Conservation (phyloP, 2,113 vertebrate genomes). For the Trogon surrucura region DNA sequence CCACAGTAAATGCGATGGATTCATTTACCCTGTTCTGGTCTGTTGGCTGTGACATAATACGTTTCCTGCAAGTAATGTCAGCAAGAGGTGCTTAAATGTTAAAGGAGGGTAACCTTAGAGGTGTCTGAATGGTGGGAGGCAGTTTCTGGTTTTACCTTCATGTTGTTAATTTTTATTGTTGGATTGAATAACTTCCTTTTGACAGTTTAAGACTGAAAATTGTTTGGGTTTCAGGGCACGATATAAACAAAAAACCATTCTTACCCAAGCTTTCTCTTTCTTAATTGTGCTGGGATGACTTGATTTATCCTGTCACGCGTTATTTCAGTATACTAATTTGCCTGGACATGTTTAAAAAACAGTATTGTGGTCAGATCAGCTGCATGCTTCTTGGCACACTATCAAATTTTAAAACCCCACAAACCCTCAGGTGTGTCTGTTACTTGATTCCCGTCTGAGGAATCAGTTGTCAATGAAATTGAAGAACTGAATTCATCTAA, state of each 20-base stretch:
- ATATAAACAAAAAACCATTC: background rate
- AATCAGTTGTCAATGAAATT: background rate
- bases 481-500: background rate
- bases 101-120: background rate
- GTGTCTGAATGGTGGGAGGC: background rate
- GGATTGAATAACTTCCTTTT: background rate
- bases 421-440: background rate
- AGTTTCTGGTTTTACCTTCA: background rate
- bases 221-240: background rate
- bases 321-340: background rate
- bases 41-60: background rate
- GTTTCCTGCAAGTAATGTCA: background rate
- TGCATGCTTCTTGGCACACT: background rate
- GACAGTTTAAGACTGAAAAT: background rate
- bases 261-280: background rate
- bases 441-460: background rate
- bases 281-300: background rate
- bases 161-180: background rate
- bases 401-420: background rate
- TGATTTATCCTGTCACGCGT: background rate
- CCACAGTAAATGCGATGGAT: accelerated
- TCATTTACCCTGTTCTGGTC: background rate
- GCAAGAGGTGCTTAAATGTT: background rate
- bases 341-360: background rate
- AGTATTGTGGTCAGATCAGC: background rate